Conservation (phyloP, 2,113 vertebrate species). For the Melanerpes aurifrons region DNA sequence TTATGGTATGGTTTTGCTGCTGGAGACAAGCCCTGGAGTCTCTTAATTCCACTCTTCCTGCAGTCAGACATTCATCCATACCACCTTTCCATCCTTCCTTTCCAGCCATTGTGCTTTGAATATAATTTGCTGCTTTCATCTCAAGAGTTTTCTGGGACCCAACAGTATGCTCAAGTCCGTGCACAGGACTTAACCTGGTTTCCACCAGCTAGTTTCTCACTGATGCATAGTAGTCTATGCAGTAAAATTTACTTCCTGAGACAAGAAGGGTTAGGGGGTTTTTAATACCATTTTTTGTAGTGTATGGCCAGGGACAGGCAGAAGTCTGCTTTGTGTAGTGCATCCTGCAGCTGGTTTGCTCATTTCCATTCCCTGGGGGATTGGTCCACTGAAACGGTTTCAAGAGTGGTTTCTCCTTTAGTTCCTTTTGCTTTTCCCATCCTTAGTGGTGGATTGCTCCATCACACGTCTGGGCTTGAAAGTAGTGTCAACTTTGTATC, state of each 20-base stretch:
- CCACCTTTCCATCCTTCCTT: not conserved
- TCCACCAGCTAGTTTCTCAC: not conserved
- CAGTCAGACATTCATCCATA: not conserved
- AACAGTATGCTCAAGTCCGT: not conserved
- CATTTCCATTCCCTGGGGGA: slow-evolving; percentile 8
- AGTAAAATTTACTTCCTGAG: not conserved
- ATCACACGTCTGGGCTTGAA: not conserved
- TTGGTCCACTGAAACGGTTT: slow-evolving; percentile 1
- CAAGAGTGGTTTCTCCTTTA: slow-evolving; percentile 14
- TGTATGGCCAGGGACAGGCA: not conserved
- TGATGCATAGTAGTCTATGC: not conserved
- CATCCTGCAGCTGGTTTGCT: slow-evolving; percentile 23
- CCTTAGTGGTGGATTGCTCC: not conserved
- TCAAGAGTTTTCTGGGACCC: not conserved
- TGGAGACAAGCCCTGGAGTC: slow-evolving; percentile 10
- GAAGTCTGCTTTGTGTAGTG: not conserved
- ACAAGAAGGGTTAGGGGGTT: not conserved
- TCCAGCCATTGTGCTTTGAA: not conserved
- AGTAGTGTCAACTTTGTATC: not conserved
- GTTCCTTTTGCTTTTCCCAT: not conserved
- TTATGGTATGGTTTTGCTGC: not conserved
- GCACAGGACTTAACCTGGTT: not conserved
- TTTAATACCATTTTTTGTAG: not conserved
- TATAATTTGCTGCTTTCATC: not conserved
- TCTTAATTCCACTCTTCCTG: not conserved